Evolutionary conservation across 2,888 invertebrate genomes (phyloP).

Genomic region (Ephialtes manifestator): DNA sequence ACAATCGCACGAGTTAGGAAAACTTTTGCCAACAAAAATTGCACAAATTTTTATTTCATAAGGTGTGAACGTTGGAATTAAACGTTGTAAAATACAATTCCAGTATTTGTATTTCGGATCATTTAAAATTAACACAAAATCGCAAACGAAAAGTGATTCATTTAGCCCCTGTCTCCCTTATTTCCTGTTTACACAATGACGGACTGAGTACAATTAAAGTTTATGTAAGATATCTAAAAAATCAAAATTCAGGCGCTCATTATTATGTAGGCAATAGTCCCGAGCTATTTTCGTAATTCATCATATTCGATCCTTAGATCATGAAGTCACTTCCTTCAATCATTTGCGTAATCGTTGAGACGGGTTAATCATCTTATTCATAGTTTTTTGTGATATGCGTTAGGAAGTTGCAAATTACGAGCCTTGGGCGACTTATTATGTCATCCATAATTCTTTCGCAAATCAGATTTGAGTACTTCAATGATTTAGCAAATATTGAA

Average conservation of each 20-base stretch:
- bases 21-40: no score
- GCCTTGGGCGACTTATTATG: constrained; percentile 16
- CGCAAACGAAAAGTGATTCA: no score
- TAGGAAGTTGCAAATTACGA: constrained; percentile 17
- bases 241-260: neutral
- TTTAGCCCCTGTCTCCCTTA: no score
- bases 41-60: no score
- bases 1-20: no score
- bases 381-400: constrained; percentile 4
- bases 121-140: no score
- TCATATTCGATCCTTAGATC: constrained; percentile 3
- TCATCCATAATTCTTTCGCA: constrained; percentile 13
- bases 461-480: constrained; percentile 1
- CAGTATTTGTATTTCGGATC: no score
- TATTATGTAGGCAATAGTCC: neutral
- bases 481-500: neutral
- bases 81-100: no score
- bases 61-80: no score
- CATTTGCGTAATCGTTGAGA: constrained; percentile 1
- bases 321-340: constrained; percentile 29
- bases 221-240: neutral
- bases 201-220: neutral
- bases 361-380: constrained; percentile 29
- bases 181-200: no score
- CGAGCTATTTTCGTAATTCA: constrained; percentile 16